Conservation (phyloP, 2,888 invertebrate species). For the Latrodectus elegans region DNA sequence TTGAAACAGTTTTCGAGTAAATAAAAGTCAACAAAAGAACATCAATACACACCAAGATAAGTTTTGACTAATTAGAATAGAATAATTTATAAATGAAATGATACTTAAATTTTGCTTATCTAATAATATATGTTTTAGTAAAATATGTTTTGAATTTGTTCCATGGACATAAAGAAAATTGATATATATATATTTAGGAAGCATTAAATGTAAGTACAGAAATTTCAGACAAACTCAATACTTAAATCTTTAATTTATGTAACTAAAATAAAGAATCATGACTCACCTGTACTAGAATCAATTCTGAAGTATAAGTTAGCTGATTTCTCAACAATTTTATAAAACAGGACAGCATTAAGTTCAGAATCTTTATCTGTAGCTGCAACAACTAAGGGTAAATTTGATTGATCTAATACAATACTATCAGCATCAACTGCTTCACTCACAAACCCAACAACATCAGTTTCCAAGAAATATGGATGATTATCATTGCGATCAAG, state of each 20-base stretch:
- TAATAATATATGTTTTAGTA: too few species aligned
- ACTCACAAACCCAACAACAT: constrained; percentile 80
- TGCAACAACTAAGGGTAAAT: constrained; percentile 87
- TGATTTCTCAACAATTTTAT: constrained; percentile 86
- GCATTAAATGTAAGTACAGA: background rate
- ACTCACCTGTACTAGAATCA: constrained; percentile 83
- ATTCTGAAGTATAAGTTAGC: constrained; percentile 88
- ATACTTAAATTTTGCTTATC: too few species aligned
- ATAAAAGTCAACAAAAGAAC: too few species aligned
- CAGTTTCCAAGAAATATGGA: constrained; percentile 81
- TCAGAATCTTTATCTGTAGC: constrained; percentile 91
- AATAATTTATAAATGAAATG: too few species aligned
- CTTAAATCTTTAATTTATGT: too few species aligned
- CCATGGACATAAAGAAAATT: background rate
- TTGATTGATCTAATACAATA: constrained; percentile 82
- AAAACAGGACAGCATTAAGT: constrained; percentile 87
- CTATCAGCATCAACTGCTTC: constrained; percentile 85
- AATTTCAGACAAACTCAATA: background rate
- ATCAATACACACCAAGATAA: too few species aligned
- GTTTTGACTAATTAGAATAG: too few species aligned
- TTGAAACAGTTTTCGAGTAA: too few species aligned
- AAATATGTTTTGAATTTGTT: too few species aligned
- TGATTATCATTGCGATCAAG: constrained; percentile 91
- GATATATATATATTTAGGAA: background rate
- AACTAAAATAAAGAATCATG: background rate